Conservation (phyloP, 2,888 invertebrate species). For the Chelonus formosanus region DNA sequence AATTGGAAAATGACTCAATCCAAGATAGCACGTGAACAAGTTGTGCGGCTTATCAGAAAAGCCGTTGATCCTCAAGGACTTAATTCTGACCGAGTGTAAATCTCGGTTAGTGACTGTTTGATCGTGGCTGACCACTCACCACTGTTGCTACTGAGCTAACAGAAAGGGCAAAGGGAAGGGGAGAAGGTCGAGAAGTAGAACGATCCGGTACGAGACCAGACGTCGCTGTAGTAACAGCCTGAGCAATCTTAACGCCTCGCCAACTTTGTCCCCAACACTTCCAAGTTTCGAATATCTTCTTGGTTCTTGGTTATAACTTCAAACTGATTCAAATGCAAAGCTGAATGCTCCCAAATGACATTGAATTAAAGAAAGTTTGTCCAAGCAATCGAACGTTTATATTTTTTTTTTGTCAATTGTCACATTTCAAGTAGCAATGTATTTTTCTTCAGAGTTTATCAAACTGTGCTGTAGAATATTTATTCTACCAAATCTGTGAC, state of each 20-base stretch:
- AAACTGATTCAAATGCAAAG: neutral
- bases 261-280: constrained; percentile 30
- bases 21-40: constrained; percentile 14
- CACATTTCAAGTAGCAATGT: neutral
- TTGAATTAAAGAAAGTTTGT: constrained; percentile 15
- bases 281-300: neutral
- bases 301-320: neutral
- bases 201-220: constrained; percentile 7
- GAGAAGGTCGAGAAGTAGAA: constrained; percentile 7
- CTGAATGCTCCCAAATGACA: neutral
- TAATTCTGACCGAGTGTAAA: constrained; percentile 60
- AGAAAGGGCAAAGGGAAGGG: constrained; percentile 15
- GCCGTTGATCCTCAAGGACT: constrained; percentile 59
- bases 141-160: constrained; percentile 31
- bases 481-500: too few relatives aligned
- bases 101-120: constrained; percentile 62
- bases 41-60: constrained; percentile 28
- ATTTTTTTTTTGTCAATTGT: neutral
- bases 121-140: constrained; percentile 52
- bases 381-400: neutral
- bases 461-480: neutral
- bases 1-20: constrained; percentile 32
- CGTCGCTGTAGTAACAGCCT: constrained; percentile 19
- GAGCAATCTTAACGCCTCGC: constrained; percentile 37
- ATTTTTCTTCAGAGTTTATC: constrained; percentile 5